Conservation (phyloP, 2,888 invertebrate species). For the Poecilobothrus nobilitatus region DNA sequence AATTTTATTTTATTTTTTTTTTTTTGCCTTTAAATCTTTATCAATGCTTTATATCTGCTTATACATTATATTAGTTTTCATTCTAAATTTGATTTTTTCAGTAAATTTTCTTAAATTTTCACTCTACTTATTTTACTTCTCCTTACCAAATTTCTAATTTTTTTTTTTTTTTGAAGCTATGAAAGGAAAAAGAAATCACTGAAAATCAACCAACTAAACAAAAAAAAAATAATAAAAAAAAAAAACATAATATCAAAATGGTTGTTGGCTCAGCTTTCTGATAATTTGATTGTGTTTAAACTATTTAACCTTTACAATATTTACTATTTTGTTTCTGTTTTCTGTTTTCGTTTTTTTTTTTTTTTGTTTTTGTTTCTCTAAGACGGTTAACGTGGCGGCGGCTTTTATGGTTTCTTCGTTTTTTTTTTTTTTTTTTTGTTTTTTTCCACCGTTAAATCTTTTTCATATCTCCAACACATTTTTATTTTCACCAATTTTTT, state of each 20-base stretch:
- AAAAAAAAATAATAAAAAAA: neutral
- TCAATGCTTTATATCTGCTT: neutral
- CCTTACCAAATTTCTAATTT: neutral
- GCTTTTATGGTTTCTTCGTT: neutral
- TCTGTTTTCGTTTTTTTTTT: neutral
- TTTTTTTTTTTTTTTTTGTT: neutral
- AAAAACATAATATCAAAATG: neutral
- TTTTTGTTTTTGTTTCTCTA: neutral
- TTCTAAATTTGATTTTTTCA: neutral
- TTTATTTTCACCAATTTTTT: too few species aligned
- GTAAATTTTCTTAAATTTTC: neutral
- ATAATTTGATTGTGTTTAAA: constrained; percentile 5
- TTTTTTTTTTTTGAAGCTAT: too few species aligned
- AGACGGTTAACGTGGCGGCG: neutral
- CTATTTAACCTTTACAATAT: neutral
- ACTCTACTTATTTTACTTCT: neutral
- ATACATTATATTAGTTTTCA: neutral
- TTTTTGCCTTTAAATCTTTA: too few species aligned
- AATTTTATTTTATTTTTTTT: too few species aligned
- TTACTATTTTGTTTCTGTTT: neutral
- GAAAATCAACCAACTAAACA: neutral
- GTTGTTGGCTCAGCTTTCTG: constrained; percentile 3
- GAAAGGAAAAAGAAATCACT: neutral
- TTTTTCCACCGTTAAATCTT: neutral
- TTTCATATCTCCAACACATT: too few species aligned